Evolutionary conservation across 2,888 invertebrate genomes (phyloP), one percentile per base, ranked within the genome.

Genomic region (Sarcophaga rosellei): DNA sequence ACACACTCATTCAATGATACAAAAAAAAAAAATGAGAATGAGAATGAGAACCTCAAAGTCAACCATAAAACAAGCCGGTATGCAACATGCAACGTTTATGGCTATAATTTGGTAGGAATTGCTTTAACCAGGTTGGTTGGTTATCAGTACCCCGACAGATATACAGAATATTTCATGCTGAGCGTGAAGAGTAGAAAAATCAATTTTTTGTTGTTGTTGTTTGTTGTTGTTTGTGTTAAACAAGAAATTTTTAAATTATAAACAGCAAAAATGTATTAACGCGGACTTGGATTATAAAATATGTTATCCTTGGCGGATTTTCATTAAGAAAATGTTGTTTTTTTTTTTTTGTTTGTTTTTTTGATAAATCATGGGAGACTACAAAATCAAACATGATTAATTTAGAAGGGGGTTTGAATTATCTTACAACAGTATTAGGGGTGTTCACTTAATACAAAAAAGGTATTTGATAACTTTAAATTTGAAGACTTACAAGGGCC

Each of bases 91-190:
- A 65, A 63, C 35, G 17, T 17, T 21, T n/a, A 69, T 20, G 21
- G 47, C 47, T 15, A 21, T 3, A 21, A 21, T 12, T 25, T 47
- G 23, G 47, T 21, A 69, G 23, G 68, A 20, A 20, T 20, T 68
- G 47, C 10, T 63, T 70, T 4, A 6, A 11, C 11, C 25, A 12
- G 57, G 44, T 74, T 84, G 35, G 17, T n/a, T 23, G 68, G 68
- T 21, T 66, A n/a, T 2, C 53, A 53, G 17, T 17, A 17, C 17
- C 47, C 15, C 10, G 35, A 35, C 12, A 53, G 17, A 53, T 12
- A 53, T 23, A 44, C 84, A 84, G 84, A 80, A 80, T 84, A 75
- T 80, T 66, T 80, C 84, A 65, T 44, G 84, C 84, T 84, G 84
- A 70, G 84, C 47, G 53, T 15, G 53, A 35, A 35, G 35, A 35